Base-by-base conservation (phyloP, 1,140 invertebrate genomes). In the Littorina saxatilis region DNA sequence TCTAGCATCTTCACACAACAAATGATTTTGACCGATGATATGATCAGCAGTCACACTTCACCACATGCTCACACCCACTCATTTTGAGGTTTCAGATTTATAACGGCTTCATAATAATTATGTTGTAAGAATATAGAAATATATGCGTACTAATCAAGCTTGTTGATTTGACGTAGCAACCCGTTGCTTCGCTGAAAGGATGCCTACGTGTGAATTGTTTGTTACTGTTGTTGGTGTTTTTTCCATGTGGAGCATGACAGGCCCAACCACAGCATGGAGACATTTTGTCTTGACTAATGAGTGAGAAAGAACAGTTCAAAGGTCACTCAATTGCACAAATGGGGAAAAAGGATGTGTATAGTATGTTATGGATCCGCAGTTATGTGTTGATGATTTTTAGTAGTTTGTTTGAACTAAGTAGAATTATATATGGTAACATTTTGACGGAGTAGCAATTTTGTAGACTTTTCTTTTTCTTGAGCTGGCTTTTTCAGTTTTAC, bases 101-200 rank as follows among this genome's bases (percentile, higher is more conserved):
- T 55, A 58, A 63, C 35, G 13, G 58, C 76, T 77, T 77, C 37
- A 40, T 73, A 61, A 61, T 61, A 47, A 47, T 47, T 47, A 17
- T n/a, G n/a, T n/a, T n/a, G n/a, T n/a, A n/a, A n/a, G n/a, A n/a
- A n/a, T 63, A 9, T 32, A 32, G 61, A 63, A 17, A 4, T 32
- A 23, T 29, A 50, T 73, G 70, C 70, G 40, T 73, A 73, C 70
- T 73, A 43, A 47, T 29, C 70, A 11, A 47, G 70, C 40, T 73
- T 50, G 23, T 13, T 27, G n/a, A 13, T 50, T 39, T 73, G 39
- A 50, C 27, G 23, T 50, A 13, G 23, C 7, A 29, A 29, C 3
- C 23, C 20, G 40, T 43, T 39, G 35, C 37, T 17, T 17, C 37
- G 23, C 27, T 63, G 17, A 63, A 63, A 23, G 35, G n/a, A n/a